Evolutionary conservation across 2,797 vertebrate genomes (phyloP).

Genomic region (Tangara arthus): DNA sequence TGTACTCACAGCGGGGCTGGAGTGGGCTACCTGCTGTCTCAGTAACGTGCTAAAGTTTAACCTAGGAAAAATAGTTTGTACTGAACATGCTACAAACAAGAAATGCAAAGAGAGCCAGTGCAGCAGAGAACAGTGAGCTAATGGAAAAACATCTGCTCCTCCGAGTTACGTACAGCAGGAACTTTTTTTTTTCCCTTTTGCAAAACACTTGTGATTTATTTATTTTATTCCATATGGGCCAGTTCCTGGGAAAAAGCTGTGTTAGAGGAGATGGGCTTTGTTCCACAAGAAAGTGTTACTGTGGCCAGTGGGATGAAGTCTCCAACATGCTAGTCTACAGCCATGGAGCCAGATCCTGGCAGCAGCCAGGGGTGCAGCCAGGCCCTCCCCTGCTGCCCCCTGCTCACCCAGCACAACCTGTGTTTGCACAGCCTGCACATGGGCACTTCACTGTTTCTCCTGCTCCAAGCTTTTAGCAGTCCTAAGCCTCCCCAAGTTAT

Average conservation of each 20-base stretch:
- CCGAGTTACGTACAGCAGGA: slow-evolving; percentile 53
- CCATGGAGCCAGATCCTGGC: rapidly evolving
- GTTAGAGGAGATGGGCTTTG: not conserved
- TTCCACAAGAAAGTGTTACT: not conserved
- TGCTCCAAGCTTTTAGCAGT: not conserved
- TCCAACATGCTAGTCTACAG: rapidly evolving
- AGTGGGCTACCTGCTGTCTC: not conserved
- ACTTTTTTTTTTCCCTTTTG: not conserved
- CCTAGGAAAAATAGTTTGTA: not conserved
- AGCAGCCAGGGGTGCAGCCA: not conserved
- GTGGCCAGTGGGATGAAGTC: not conserved
- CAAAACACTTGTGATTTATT: slow-evolving; percentile 40
- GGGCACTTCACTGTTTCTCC: not conserved
- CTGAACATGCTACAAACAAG: not conserved
- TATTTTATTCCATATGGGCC: slow-evolving; percentile 40
- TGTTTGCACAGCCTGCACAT: not conserved
- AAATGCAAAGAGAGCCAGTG: not conserved
- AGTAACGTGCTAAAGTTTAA: not conserved
- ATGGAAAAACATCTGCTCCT: slow-evolving; percentile 78
- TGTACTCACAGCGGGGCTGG: not conserved
- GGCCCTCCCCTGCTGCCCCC: not conserved
- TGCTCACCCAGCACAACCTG: not conserved
- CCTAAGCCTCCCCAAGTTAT: not conserved
- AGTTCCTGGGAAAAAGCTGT: slow-evolving; percentile 35
- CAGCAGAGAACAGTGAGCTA: slow-evolving; percentile 58